A percentile compares a stretch with the other conserved stretches of the same genome.
These are phyloP conservation scores for Petrophora chlorosata DNA, from an alignment of 2,888 invertebrate species.

Conservation along the genomic window DNA sequence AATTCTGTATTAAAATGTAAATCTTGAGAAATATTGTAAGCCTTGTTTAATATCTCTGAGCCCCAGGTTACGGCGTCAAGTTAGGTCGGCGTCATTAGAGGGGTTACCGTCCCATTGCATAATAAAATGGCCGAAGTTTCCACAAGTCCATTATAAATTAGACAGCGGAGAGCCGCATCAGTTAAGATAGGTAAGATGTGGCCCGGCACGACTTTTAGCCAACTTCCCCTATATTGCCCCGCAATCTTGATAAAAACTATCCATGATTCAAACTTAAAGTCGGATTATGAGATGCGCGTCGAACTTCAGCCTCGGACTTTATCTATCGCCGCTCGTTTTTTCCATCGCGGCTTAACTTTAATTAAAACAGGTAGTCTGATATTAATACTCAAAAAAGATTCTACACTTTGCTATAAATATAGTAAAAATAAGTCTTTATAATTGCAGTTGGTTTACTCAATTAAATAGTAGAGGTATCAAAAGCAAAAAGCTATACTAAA, in stretches of 20 bases:
- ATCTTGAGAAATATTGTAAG: constrained; percentile 65
- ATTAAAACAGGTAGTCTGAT: constrained; percentile 1
- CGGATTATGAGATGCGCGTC: constrained; percentile 58
- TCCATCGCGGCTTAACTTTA: neutral
- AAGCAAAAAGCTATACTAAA: too few relatives aligned
- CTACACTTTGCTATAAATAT: too few relatives aligned
- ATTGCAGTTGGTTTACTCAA: too few relatives aligned
- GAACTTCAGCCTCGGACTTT: constrained; percentile 39
- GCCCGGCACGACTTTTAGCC: constrained; percentile 78
- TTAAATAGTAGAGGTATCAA: too few relatives aligned
- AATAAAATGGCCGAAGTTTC: constrained; percentile 83
- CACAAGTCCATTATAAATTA: constrained; percentile 84
- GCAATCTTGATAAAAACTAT: constrained; percentile 81
- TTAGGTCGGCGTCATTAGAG: constrained; percentile 80
- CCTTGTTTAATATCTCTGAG: constrained; percentile 73
- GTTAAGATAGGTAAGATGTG: constrained; percentile 83
- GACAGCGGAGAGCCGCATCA: constrained; percentile 82
- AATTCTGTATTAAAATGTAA: constrained; percentile 55
- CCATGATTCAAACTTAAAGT: constrained; percentile 76
- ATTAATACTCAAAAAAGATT: neutral
- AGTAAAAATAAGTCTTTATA: too few relatives aligned
- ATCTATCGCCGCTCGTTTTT: neutral
- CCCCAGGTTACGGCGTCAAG: constrained; percentile 72
- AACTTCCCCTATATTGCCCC: constrained; percentile 76
- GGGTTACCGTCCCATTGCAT: constrained; percentile 82